Percentiles rank a stretch among this genome's conserved stretches.
Conservation (phyloP, 53 echinoderm and acorn worm genomes). For the Holothuria scabra region DNA sequence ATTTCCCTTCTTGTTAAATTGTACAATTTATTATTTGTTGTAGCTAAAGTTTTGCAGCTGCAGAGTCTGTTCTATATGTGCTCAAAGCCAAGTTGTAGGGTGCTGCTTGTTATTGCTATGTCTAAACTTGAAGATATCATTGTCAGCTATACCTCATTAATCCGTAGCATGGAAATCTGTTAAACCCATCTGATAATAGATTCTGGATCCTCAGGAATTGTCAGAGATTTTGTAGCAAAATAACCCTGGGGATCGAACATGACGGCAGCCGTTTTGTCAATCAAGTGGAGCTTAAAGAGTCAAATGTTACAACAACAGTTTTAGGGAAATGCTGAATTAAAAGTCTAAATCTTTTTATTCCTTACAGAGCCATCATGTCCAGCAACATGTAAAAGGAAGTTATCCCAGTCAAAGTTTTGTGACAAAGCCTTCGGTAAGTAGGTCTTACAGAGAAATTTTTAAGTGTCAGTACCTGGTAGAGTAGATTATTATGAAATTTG, state of each 20-base stretch:
- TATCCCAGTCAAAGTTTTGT: conserved; percentile 27
- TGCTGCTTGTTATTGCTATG: neutral
- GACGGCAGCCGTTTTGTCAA: neutral
- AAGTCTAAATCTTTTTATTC: neutral
- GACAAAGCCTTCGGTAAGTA: conserved; percentile 29
- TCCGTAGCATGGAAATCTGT: conserved; percentile 1
- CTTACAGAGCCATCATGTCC: conserved; percentile 8
- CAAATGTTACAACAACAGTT: conserved; percentile 9
- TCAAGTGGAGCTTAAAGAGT: neutral
- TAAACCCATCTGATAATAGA: conserved; percentile 22
- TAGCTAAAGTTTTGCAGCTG: too few species aligned
- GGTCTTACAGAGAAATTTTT: too few species aligned
- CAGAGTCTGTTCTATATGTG: neutral
- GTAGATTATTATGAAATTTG: too few species aligned
- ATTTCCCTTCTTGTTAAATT: too few species aligned
- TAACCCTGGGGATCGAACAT: conserved; percentile 13
- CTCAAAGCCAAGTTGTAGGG: neutral
- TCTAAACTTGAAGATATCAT: neutral
- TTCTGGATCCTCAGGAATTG: neutral
- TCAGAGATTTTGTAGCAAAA: conserved; percentile 26
- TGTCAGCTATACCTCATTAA: neutral
- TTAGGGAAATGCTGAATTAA: neutral
- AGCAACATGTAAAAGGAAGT: neutral
- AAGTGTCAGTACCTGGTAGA: too few species aligned
- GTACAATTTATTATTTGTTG: too few species aligned